Base-by-base conservation (phyloP, 1,140 invertebrate species). In the Drosophila arizonae region DNA sequence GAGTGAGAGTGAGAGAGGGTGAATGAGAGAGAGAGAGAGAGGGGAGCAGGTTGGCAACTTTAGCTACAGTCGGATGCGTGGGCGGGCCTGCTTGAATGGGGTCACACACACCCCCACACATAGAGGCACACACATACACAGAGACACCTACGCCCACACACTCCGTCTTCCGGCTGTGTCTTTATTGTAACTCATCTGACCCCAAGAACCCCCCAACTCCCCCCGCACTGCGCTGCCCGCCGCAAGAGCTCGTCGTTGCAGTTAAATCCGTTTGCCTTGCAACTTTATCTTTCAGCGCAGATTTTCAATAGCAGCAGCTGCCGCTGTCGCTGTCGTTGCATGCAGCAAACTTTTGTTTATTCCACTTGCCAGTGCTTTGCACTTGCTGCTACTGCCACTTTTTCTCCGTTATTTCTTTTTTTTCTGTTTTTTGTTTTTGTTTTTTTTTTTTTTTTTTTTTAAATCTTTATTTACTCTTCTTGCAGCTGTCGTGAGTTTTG, bases 231-330 rank as follows among this genome's bases (percentile, higher is more conserved):
- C 6, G 3, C 6, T 4, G 8, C 15, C 15, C 43, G 6, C 2
- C 6, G 17, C 33, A 13, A 15, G 11, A 1, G 15, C 50, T 3
- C 21, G 21, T 24, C 43, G 41, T 67, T 72, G 72, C 67, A 84
- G 80, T 71, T 79, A 80, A 88, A 80, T 87, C 82, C 82, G 72
- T 87, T 88, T 70, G 66, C 69, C 52, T 55, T 69, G 64, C 77
- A 82, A 87, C 84, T 87, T 87, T 87, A 87, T 87, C 84, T 84
- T 56, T 58, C 70, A 58, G 84, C 79, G 70, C 84, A 84, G 84
- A 87, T 87, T 87, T 81, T 72, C 84, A 89, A 79, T 77, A 72
- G 84, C 82, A 76, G 55, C 81, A 69, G 60, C 46, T 51, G 58
- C 45, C 52, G 64, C 45, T 52, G 64, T 56, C 41, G 63, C 36